Percentiles rank a stretch among this genome's conserved stretches.
Conservation (phyloP, 2,888 invertebrate genomes). For the Xestia sexstrigata region DNA sequence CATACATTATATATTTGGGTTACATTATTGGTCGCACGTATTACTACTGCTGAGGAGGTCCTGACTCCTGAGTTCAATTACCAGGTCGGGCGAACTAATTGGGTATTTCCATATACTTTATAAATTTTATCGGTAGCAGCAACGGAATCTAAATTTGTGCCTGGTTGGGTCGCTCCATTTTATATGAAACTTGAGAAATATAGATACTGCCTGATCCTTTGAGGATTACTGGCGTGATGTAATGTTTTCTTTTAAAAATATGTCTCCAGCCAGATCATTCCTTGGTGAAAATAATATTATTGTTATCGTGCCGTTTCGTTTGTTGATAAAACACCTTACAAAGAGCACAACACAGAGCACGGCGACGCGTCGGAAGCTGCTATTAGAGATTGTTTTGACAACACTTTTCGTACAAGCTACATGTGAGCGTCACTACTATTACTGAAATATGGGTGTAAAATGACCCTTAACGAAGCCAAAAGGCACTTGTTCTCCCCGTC, state of each 20-base stretch:
- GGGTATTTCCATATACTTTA: background rate
- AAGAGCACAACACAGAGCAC: background rate
- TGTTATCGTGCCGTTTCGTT: background rate
- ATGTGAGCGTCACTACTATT: background rate
- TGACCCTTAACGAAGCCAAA: too few relatives aligned
- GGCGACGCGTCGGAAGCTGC: background rate
- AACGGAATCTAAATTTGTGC: background rate
- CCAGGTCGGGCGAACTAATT: background rate
- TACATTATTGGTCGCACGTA: too few relatives aligned
- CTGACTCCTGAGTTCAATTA: background rate
- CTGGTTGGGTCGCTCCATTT: background rate
- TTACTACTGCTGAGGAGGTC: background rate
- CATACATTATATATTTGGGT: too few relatives aligned
- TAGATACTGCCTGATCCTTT: background rate
- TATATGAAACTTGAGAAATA: background rate
- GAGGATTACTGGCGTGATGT: background rate
- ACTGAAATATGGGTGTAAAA: too few relatives aligned
- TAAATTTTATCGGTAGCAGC: background rate
- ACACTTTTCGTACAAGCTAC: background rate
- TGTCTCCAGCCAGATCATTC: background rate
- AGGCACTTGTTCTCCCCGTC: too few relatives aligned
- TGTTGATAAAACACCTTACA: constrained; percentile 39
- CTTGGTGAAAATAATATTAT: constrained; percentile 14
- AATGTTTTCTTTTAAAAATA: background rate
- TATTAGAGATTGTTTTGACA: background rate